Base-by-base conservation (phyloP, 2,797 vertebrate species). In the Anabas testudineus region DNA sequence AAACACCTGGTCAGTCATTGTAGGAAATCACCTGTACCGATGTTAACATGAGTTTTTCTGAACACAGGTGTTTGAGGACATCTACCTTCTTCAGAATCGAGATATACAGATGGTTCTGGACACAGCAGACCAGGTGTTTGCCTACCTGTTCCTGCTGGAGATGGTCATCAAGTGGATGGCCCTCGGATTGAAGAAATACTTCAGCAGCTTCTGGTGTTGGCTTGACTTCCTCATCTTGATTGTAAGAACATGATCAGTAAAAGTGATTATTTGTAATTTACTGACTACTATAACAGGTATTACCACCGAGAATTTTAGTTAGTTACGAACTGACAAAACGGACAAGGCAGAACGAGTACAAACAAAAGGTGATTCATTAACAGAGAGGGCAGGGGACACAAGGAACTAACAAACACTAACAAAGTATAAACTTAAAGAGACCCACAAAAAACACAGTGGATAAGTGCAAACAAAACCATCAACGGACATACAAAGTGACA, bases 141-240 rank as follows among this genome's bases (percentile, higher is more conserved):
- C 95, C 58, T 96, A 91, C 46, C 1, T 97, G 51, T 98, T 99
- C 1, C 92, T 99, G 49, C 16, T 97, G 2, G 97, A 99, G 89
- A 97, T 99, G 97, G 37, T 98, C 26, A 92, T 99, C 26, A 98
- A 97, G 89, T 98, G 96, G 96, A 84, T 93, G 4, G 96, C 95
- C 4, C 95, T 96, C 0, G 97, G 97, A 60, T 96, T 96, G 85
- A 95, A 95, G 78, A 94, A 94, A 34, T 99, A 98, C 78, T 98
- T 98, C 92, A 97, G 94, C 69, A 94, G 95, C 0, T 94, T 94
- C 1, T 98, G 96, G 96, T 97, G 96, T 91, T 97, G 96, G 95
- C 91, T 99, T 0, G 97, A 99, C 84, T 99, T 99, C 87, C 93
- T 98, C 74, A 95, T 99, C 0, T 93, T 99, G 4, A 94, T 95